Evolutionary conservation across 2,797 vertebrate species (phyloP).

Genomic region (Limnodromus scolopaceus): DNA sequence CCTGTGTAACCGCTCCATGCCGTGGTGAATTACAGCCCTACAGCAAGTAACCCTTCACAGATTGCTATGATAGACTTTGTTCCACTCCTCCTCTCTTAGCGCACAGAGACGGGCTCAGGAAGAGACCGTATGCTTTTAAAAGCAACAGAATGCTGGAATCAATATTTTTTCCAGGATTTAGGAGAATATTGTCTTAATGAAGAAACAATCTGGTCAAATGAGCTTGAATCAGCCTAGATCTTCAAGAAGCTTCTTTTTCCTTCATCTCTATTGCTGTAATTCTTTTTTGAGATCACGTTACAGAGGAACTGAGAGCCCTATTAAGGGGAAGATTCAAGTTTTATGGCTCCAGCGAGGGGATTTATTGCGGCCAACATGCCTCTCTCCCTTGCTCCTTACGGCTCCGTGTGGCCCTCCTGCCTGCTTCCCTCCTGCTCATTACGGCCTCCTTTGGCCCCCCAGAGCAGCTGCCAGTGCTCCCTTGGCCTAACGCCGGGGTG

Average conservation of each 20-base stretch:
- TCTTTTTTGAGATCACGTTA: slow-evolving; percentile 47
- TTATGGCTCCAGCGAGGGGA: slow-evolving; percentile 37
- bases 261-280: neutral
- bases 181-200: neutral
- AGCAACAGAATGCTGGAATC: neutral
- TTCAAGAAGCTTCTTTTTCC: neutral
- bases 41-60: neutral
- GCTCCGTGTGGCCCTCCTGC: slow-evolving; percentile 33
- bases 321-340: slow-evolving; percentile 59
- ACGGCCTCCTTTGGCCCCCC: slow-evolving; percentile 40
- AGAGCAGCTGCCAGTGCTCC: slow-evolving; percentile 63
- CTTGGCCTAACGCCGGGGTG: slow-evolving; percentile 43
- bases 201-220: neutral
- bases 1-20: neutral
- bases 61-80: neutral
- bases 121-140: neutral
- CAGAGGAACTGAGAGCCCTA: slow-evolving; percentile 45
- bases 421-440: slow-evolving; percentile 57
- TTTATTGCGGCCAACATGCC: slow-evolving; percentile 37
- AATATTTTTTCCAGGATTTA: neutral
- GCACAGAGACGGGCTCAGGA: neutral
- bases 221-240: neutral
- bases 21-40: neutral
- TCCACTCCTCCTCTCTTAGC: neutral
- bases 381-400: slow-evolving; percentile 27